A percentile compares a stretch with the other conserved stretches of the same genome.
Conservation (phyloP, 2,888 invertebrate species). For the Orthonychiurus folsomi region DNA sequence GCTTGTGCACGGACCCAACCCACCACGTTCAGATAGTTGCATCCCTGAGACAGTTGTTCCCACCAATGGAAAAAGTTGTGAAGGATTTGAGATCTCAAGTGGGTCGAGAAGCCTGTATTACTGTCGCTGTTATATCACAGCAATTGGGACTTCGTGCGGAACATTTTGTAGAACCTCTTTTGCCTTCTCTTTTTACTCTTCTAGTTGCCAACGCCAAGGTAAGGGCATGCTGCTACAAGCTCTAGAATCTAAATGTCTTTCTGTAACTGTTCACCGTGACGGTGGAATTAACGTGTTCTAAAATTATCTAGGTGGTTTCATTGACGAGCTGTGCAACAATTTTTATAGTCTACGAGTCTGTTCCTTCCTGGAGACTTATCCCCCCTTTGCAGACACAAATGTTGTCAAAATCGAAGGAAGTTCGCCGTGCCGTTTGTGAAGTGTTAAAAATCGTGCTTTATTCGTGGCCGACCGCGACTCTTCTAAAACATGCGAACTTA, state of each 20-base stretch:
- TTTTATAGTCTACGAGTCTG: slow-evolving; percentile 32
- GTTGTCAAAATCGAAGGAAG: slow-evolving; percentile 85
- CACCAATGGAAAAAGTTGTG: slow-evolving; percentile 34
- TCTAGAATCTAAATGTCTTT: too few species aligned
- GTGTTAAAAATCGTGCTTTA: slow-evolving; percentile 72
- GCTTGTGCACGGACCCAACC: slow-evolving; percentile 33
- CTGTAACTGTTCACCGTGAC: too few species aligned
- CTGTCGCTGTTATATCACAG: slow-evolving; percentile 84
- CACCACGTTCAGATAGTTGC: slow-evolving; percentile 36
- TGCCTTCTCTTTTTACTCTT: slow-evolving; percentile 75
- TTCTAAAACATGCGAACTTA: slow-evolving; percentile 69
- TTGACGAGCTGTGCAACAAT: slow-evolving; percentile 27
- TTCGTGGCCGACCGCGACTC: slow-evolving; percentile 71
- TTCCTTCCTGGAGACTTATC: slow-evolving; percentile 65
- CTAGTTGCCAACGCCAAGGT: slow-evolving; percentile 94
- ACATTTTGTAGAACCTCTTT: slow-evolving; percentile 70
- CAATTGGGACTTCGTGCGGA: slow-evolving; percentile 73
- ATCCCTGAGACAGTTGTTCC: slow-evolving; percentile 37
- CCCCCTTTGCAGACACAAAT: slow-evolving; percentile 68
- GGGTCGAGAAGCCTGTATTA: slow-evolving; percentile 90
- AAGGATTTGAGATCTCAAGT: slow-evolving; percentile 61
- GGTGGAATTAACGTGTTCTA: too few species aligned
- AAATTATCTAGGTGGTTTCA: too few species aligned
- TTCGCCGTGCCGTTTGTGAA: slow-evolving; percentile 69
- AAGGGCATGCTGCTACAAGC: too few species aligned